Evolutionary conservation across 2,113 vertebrate species (phyloP), one percentile per base, ranked within the genome.

Genomic region (Orycteropus afer): DNA sequence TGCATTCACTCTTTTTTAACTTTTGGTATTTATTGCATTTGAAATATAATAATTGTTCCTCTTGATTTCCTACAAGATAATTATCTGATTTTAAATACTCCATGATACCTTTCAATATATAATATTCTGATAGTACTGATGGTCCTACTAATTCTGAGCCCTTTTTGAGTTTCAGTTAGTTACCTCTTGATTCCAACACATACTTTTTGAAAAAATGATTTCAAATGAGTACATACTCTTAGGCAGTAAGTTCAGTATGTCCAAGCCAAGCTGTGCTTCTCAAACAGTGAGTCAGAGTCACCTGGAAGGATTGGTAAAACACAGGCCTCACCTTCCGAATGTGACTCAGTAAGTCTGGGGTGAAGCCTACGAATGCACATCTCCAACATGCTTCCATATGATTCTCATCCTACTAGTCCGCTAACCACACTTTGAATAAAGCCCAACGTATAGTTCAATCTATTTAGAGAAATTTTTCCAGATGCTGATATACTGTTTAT

Each of bases 31-130:
- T 83, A 32, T 79, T 81, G 34, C 10, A 86, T 51, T 80, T 63
- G 61, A 92, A 88, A 49, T 47, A 69, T 40, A 87, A 59, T 59
- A 53, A 63, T 22, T 49, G 22, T 45, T 29, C 15, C 10, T 13
- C 73, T 57, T 57, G 51, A 34, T 69, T 95, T 80, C 84, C 69
- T 34, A 63, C 20, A 67, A 20, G 61, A n/a, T n/a, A 93, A 90
- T 0, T 69, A 9, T 59, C 37, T 63, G 42, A 73, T 57, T 83
- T 40, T 92, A 90, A 77, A 49, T 47, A 37, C 13, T 61, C 18
- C n/a, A 83, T 14, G 34, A 55, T 51, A 53, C 15, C 12, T 76
- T 83, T 65, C 45, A 69, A 57, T 6, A 73, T n/a, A 57, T n/a
- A 73, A 61, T 57, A 78, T 74, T 94, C 37, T 25, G n/a, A 47